Evolutionary conservation across 1,140 invertebrate species (phyloP).

Genomic region (Solenopsis fugax): DNA sequence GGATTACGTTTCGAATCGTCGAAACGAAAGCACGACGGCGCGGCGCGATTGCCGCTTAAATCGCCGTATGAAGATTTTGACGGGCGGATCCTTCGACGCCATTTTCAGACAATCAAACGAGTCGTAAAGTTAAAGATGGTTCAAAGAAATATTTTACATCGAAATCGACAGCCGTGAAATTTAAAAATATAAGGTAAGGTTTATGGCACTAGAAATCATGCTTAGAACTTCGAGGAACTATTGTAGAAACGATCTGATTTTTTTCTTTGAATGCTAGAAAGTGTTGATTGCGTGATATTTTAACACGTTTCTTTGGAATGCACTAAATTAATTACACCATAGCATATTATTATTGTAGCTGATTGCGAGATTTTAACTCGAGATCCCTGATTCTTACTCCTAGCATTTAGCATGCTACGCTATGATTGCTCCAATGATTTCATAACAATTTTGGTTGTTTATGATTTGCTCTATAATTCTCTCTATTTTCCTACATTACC

Average conservation of each 20-base stretch:
- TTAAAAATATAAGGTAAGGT: background rate
- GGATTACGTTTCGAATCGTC: constrained; percentile 71
- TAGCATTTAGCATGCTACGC: too few species aligned
- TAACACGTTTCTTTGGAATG: background rate
- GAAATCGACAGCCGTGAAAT: constrained; percentile 31
- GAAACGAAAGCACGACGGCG: constrained; percentile 51
- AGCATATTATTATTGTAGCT: too few species aligned
- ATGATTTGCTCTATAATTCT: too few species aligned
- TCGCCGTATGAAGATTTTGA: constrained; percentile 49
- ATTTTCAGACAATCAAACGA: background rate
- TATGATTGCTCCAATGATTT: too few species aligned
- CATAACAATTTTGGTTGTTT: too few species aligned
- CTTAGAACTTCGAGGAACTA: background rate
- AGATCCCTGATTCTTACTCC: too few species aligned
- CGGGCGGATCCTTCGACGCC: constrained; percentile 9
- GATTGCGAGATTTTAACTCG: too few species aligned
- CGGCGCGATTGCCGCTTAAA: constrained; percentile 51
- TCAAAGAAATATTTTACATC: constrained; percentile 4
- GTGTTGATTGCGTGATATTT: background rate
- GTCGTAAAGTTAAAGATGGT: constrained; percentile 16
- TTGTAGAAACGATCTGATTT: background rate
- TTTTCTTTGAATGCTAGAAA: background rate
- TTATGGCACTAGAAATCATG: constrained; percentile 4
- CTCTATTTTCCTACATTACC: too few species aligned
- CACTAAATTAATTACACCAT: background rate